Conservation (phyloP, 2,888 invertebrate genomes). For the Monochamus alternatus region DNA sequence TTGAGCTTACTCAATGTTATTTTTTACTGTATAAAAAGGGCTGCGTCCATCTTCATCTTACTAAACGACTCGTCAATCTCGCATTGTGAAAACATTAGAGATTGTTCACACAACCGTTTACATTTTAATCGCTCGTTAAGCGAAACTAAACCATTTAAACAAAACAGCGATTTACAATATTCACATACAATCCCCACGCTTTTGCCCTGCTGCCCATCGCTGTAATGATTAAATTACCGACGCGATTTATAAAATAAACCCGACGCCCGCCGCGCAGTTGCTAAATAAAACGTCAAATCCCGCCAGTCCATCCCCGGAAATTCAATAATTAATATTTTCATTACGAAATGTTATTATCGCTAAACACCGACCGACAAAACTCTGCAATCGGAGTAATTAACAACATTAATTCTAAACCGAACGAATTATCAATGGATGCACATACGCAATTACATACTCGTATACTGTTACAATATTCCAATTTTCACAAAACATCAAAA, state of each 20-base stretch:
- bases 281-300: neutral
- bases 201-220: neutral
- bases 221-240: neutral
- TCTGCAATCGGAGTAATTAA: neutral
- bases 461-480: too few species aligned
- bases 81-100: neutral
- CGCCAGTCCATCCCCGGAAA: neutral
- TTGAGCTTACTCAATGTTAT: too few species aligned
- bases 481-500: too few species aligned
- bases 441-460: too few species aligned
- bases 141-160: neutral
- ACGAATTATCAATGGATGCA: neutral
- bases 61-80: too few species aligned
- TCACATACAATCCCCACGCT: neutral
- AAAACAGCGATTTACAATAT: neutral
- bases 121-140: neutral
- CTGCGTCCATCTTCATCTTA: too few species aligned
- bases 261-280: neutral
- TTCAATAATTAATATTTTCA: constrained; percentile 12
- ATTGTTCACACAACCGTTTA: neutral
- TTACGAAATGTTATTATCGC: neutral
- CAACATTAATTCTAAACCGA: neutral
- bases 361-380: neutral
- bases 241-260: neutral
- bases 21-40: too few species aligned